Percentiles rank a stretch among this genome's conserved stretches.
phyloP scores from a whole-genome alignment of 2,113 vertebrate species.

The Xenotilapia caudafasciata region DNA sequence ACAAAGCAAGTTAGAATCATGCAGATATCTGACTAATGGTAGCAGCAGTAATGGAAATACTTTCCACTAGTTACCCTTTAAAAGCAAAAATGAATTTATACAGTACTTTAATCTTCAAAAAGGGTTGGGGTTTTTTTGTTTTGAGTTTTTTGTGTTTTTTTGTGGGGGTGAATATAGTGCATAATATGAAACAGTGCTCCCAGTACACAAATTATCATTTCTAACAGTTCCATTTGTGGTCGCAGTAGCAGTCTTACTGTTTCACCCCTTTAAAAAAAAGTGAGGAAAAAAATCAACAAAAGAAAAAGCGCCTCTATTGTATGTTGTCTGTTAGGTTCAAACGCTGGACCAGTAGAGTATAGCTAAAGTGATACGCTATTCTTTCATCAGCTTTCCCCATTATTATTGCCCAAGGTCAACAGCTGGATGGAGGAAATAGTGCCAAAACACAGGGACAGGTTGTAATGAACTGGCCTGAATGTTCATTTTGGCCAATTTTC shows the following conservation, averaged over 20 bases:
- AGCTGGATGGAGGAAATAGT: neutral
- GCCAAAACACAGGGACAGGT: neutral
- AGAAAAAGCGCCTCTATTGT: neutral
- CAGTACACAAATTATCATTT: neutral
- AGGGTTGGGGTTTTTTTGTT: accelerated
- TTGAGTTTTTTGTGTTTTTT: neutral
- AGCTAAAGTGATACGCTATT: neutral
- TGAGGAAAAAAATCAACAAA: neutral
- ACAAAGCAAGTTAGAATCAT: neutral
- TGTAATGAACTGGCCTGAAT: neutral
- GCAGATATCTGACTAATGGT: neutral
- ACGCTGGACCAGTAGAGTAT: neutral
- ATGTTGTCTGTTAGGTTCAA: neutral
- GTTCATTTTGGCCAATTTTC: neutral
- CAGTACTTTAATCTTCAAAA: neutral
- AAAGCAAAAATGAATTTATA: neutral
- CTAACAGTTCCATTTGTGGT: neutral
- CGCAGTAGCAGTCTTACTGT: neutral
- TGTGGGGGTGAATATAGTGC: neutral
- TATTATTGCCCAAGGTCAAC: neutral
- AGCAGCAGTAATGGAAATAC: neutral
- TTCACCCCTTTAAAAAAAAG: neutral
- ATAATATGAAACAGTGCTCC: neutral
- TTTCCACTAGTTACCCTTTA: neutral
- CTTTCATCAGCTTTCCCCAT: neutral